Percentiles rank a stretch among this genome's conserved stretches.
Conservation (phyloP, 92 coral and sea anemone genomes). For the Epizoanthus scotinus region DNA sequence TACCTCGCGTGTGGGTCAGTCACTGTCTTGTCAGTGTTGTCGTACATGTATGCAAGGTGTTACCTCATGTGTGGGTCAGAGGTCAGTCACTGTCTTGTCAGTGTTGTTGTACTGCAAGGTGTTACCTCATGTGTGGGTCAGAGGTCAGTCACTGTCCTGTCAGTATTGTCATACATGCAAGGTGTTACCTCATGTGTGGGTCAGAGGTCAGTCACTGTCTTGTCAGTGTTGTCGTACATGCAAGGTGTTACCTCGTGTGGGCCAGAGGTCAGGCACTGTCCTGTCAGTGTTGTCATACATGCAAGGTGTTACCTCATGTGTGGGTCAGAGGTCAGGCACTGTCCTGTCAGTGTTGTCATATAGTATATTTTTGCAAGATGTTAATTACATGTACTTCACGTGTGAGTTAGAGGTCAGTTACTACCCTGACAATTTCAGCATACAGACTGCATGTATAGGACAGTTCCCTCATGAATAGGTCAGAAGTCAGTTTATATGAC, state of each 20-base stretch:
- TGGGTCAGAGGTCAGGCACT: conserved; percentile 71
- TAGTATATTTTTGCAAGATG: conserved; percentile 39
- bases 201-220: conserved; percentile 50
- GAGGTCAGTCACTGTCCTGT: conserved; percentile 46
- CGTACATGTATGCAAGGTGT: conserved; percentile 59
- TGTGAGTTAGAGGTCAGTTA: conserved; percentile 72
- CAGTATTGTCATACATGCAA: not conserved
- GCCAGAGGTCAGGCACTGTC: no score
- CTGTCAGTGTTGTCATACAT: no score
- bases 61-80: conserved; percentile 78
- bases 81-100: conserved; percentile 43
- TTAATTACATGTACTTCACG: conserved; percentile 71
- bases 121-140: conserved; percentile 76
- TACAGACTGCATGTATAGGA: not conserved
- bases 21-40: not conserved
- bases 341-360: conserved; percentile 35
- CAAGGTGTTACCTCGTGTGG: no score
- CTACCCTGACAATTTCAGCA: not conserved
- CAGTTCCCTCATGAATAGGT: conserved; percentile 81
- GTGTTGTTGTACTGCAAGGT: conserved; percentile 41
- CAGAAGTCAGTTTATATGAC: conserved; percentile 53
- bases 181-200: conserved; percentile 76
- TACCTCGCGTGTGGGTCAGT: conserved; percentile 79
- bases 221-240: no score
- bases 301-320: conserved; percentile 62